Conservation (phyloP, 64 coral and sea anemone species). For the Pachyseris speciosa region DNA sequence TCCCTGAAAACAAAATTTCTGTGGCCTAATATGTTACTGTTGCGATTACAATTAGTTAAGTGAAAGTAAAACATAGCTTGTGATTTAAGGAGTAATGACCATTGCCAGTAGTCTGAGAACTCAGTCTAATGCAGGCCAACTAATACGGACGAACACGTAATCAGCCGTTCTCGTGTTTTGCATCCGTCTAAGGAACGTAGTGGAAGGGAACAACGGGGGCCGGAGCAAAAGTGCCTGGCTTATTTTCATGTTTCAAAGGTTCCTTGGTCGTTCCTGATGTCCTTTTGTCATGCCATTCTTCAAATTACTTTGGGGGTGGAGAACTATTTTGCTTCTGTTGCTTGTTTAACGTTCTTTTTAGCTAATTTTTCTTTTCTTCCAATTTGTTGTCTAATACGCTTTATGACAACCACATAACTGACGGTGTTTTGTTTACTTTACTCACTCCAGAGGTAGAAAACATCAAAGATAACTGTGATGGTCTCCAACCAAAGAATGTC, state of each 20-base stretch:
- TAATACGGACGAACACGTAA: background rate
- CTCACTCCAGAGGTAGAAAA: constrained; percentile 22
- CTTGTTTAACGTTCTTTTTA: background rate
- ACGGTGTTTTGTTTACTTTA: constrained; percentile 14
- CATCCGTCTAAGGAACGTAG: background rate
- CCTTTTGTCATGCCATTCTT: background rate
- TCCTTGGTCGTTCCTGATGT: background rate
- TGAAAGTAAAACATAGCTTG: background rate
- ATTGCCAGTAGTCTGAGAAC: background rate
- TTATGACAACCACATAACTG: background rate
- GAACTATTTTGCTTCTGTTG: background rate
- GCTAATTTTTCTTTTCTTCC: background rate
- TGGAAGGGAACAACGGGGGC: too few species aligned
- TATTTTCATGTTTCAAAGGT: background rate
- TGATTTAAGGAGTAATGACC: background rate
- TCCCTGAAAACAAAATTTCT: background rate
- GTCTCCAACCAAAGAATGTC: constrained; percentile 1
- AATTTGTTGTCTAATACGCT: background rate
- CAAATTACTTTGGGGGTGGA: constrained; percentile 18
- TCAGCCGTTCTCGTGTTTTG: too few species aligned
- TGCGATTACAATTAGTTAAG: background rate
- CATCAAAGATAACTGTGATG: constrained; percentile 10
- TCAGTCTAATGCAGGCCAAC: constrained; percentile 10
- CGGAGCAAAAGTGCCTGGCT: background rate
- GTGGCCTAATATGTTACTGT: background rate